phyloP scores from a whole-genome alignment of 2,888 invertebrate species.

The Epistrophella euchroma region DNA sequence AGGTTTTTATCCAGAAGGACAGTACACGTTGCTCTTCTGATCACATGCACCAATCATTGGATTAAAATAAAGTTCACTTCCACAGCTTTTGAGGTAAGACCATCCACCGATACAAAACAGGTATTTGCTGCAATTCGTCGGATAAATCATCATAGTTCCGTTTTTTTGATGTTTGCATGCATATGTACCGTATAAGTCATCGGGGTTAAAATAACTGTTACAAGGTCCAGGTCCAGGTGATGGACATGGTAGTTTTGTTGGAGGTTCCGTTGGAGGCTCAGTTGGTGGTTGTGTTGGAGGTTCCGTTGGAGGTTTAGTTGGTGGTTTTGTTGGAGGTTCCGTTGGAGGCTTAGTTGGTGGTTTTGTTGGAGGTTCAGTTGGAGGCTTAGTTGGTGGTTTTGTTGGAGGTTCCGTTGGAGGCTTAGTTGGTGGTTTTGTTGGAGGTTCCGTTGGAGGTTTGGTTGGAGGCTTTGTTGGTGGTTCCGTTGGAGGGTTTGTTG shows the following conservation, averaged over 20 bases:
- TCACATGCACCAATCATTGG: conserved; percentile 32
- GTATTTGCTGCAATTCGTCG: conserved; percentile 80
- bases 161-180: conserved; percentile 78
- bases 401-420: conserved; percentile 7
- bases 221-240: conserved; percentile 50
- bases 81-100: conserved; percentile 77
- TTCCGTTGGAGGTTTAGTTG: conserved; percentile 8
- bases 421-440: conserved; percentile 14
- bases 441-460: conserved; percentile 1
- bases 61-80: conserved; percentile 35
- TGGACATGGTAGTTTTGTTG: not conserved
- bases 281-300: conserved; percentile 21
- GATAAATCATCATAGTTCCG: conserved; percentile 79
- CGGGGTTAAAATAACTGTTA: conserved; percentile 64
- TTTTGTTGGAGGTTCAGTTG: conserved; percentile 16
- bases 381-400: not conserved
- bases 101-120: conserved; percentile 79
- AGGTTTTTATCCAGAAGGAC: conserved; percentile 11
- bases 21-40: conserved; percentile 2
- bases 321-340: not conserved
- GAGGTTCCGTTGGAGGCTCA: not conserved
- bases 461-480: not conserved
- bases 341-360: conserved; percentile 27
- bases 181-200: conserved; percentile 78
- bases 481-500: too few relatives aligned